A percentile compares a stretch with the other conserved stretches of the same genome.
phyloP scores from a whole-genome alignment of 2,888 invertebrate genomes.

The Rhingia campestris region DNA sequence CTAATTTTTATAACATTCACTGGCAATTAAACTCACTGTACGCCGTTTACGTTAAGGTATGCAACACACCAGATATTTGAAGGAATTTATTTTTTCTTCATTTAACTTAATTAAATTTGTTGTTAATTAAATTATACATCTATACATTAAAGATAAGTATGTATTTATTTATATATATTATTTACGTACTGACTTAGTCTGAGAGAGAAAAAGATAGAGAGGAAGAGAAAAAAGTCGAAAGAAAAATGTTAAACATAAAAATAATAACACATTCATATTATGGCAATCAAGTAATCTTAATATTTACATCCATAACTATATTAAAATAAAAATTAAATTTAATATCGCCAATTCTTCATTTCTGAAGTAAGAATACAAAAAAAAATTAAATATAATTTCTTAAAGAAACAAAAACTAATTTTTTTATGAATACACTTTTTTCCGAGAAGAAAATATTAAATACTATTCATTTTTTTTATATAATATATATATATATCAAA shows the following conservation, averaged over 20 bases:
- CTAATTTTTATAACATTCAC: constrained; percentile 68
- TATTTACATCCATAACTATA: constrained; percentile 62
- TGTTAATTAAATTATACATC: constrained; percentile 68
- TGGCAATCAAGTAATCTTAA: constrained; percentile 72
- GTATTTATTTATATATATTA: constrained; percentile 53
- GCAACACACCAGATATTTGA: constrained; percentile 77
- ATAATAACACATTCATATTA: constrained; percentile 74
- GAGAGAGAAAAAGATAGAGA: constrained; percentile 24
- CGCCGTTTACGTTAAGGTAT: constrained; percentile 76
- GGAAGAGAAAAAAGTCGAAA: constrained; percentile 30
- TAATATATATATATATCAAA: constrained; percentile 62
- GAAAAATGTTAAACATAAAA: constrained; percentile 68
- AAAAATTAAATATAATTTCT: constrained; percentile 67
- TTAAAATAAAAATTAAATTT: constrained; percentile 55
- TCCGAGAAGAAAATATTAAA: constrained; percentile 45
- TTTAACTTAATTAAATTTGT: constrained; percentile 51
- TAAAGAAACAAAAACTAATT: constrained; percentile 56
- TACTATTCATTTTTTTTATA: constrained; percentile 55
- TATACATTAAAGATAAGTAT: constrained; percentile 65
- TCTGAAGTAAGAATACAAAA: constrained; percentile 38
- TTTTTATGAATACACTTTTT: constrained; percentile 46
- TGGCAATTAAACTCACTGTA: constrained; percentile 73
- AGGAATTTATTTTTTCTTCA: constrained; percentile 49
- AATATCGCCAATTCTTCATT: constrained; percentile 69
- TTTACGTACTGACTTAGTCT: constrained; percentile 73